phyloP scores from a whole-genome alignment of 23 tunicate genomes.

The Styela plicata region DNA sequence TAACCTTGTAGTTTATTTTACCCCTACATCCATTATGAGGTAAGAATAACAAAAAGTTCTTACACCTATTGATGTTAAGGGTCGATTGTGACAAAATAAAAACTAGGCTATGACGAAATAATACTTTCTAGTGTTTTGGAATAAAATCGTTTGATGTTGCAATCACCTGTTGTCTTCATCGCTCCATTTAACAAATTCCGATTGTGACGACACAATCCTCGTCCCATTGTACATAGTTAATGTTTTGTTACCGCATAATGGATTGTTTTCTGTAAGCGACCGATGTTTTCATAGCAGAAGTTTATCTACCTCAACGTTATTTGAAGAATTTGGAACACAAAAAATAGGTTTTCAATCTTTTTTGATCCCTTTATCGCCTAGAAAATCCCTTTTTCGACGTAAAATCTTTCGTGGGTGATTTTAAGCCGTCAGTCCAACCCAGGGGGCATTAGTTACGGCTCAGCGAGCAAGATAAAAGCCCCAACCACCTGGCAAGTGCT shows the following conservation, averaged over 20 bases:
- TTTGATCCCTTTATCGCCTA: neutral
- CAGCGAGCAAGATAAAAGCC: neutral
- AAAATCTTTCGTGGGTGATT: neutral
- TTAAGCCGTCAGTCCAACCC: neutral
- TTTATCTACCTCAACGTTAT: conserved; percentile 19
- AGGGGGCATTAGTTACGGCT: conserved; percentile 19
- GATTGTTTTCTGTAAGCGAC: conserved; percentile 26
- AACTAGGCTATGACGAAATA: conserved; percentile 26
- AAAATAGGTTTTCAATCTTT: neutral
- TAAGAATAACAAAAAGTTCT: conserved; percentile 4
- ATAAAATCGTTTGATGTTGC: conserved; percentile 17
- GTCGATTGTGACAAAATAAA: conserved; percentile 32
- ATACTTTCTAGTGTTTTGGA: conserved; percentile 14
- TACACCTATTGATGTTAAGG: conserved; percentile 18
- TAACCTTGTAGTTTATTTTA: neutral
- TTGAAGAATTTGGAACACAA: neutral
- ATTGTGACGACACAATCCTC: conserved; percentile 19
- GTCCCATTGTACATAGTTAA: conserved; percentile 3
- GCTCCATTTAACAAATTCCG: conserved; percentile 34
- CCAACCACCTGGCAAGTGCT: conserved; percentile 2
- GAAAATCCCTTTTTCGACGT: neutral
- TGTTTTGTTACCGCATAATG: conserved; percentile 29
- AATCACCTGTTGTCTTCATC: conserved; percentile 30
- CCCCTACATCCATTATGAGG: neutral
- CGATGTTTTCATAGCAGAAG: conserved; percentile 24